These are phyloP conservation scores for Mus spretus DNA, from an alignment of 2,797 vertebrate species.

Conservation along the genomic window DNA sequence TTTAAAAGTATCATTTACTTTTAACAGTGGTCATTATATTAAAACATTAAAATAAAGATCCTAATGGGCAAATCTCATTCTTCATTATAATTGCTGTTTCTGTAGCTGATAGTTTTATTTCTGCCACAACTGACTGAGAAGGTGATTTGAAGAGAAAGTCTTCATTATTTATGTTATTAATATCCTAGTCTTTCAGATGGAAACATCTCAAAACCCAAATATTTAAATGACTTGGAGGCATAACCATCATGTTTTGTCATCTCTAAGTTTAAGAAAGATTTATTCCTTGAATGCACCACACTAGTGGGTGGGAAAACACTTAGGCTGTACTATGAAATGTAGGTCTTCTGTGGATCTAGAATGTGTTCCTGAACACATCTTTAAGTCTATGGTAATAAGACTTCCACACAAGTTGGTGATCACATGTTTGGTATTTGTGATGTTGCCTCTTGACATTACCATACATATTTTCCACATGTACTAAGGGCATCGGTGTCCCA, in stretches of 20 bases:
- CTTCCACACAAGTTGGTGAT: not conserved
- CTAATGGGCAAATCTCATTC: not conserved
- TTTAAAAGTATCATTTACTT: not conserved
- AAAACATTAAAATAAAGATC: conserved; percentile 33
- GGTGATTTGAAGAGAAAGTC: not conserved
- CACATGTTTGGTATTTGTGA: not conserved
- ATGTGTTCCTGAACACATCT: not conserved
- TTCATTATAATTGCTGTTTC: not conserved
- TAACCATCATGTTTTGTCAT: not conserved
- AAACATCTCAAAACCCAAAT: not conserved
- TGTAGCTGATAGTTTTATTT: not conserved
- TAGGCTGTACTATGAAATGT: not conserved
- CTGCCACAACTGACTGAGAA: not conserved
- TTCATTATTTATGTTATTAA: not conserved
- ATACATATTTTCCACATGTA: not conserved
- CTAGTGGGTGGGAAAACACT: not conserved
- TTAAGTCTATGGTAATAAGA: not conserved
- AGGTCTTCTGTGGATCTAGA: not conserved
- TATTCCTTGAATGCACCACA: not conserved
- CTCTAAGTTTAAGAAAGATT: not conserved
- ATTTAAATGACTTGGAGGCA: not conserved
- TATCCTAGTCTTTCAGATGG: not conserved
- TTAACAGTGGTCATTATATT: not conserved
- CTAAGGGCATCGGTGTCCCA: not conserved
- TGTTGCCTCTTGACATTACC: not conserved